A percentile compares a stretch with the other conserved stretches of the same genome.
Evolutionary conservation across 2,113 vertebrate species (phyloP).

Genomic region (Melospiza georgiana): DNA sequence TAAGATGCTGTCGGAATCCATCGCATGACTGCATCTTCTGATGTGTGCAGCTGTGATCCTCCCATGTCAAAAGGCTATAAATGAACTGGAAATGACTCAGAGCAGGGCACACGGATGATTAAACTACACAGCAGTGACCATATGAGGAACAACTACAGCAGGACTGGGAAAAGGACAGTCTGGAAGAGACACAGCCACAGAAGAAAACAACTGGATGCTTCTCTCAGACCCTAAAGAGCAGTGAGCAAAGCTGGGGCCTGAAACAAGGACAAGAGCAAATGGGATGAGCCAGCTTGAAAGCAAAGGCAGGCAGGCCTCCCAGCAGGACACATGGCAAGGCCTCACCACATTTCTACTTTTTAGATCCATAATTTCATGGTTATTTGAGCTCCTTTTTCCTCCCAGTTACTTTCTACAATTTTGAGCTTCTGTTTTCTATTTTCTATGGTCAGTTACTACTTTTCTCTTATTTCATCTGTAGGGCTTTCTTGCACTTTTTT

Average conservation of each 20-base stretch:
- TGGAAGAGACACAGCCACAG: not conserved
- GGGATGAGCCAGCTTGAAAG: not conserved
- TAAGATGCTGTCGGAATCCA: not conserved
- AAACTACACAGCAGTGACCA: not conserved
- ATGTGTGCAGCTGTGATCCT: not conserved
- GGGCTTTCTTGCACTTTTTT: not conserved
- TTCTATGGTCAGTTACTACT: not conserved
- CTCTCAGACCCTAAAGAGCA: not conserved
- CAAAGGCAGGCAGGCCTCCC: not conserved
- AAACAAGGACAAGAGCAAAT: not conserved
- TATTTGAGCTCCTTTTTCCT: not conserved
- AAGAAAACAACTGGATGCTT: not conserved
- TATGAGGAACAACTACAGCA: not conserved
- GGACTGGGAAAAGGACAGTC: not conserved
- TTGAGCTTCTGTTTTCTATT: not conserved
- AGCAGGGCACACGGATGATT: not conserved
- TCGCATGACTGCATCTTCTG: not conserved
- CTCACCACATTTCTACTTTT: not conserved
- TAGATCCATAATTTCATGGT: not conserved
- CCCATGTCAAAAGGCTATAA: not conserved
- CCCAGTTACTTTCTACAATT: not conserved
- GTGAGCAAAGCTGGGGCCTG: not conserved
- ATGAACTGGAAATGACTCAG: conserved; percentile 8
- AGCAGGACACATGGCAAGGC: not conserved
- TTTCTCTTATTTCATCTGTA: not conserved